These are phyloP conservation scores for Cheilosia urbana DNA, from an alignment of 2,888 invertebrate species.

Conservation along the genomic window DNA sequence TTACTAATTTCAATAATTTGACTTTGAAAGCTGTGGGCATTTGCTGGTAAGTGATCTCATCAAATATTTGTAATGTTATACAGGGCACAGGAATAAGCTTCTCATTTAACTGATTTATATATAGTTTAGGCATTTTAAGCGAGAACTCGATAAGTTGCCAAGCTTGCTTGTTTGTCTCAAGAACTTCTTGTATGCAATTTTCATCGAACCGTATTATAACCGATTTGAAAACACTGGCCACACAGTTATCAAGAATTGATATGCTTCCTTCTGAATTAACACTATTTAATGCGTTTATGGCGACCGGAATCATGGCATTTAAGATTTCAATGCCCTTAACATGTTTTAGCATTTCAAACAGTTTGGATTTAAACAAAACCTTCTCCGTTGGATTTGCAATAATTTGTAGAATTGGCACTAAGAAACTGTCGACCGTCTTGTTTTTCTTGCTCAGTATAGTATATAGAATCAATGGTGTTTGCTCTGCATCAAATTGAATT, in stretches of 20 bases:
- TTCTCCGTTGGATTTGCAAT: slow-evolving; percentile 72
- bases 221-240: slow-evolving; percentile 85
- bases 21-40: slow-evolving; percentile 84
- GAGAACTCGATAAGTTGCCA: slow-evolving; percentile 86
- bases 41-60: slow-evolving; percentile 81
- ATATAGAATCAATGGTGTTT: slow-evolving; percentile 87
- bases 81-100: slow-evolving; percentile 80
- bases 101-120: slow-evolving; percentile 76
- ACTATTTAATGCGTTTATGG: slow-evolving; percentile 74
- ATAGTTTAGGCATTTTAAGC: slow-evolving; percentile 85
- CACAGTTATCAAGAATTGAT: slow-evolving; percentile 84
- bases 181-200: slow-evolving; percentile 81
- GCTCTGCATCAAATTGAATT: slow-evolving; percentile 87
- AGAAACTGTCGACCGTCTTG: slow-evolving; percentile 80
- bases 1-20: slow-evolving; percentile 84
- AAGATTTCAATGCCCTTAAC: slow-evolving; percentile 78
- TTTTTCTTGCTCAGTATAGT: slow-evolving; percentile 84
- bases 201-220: slow-evolving; percentile 86
- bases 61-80: slow-evolving; percentile 79
- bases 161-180: slow-evolving; percentile 83
- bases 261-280: slow-evolving; percentile 39
- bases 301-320: slow-evolving; percentile 78
- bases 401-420: slow-evolving; percentile 75
- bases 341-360: slow-evolving; percentile 79
- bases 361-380: slow-evolving; percentile 56